phyloP scores from a whole-genome alignment of 1,140 invertebrate species.

The Zeugodacus cucurbitae region DNA sequence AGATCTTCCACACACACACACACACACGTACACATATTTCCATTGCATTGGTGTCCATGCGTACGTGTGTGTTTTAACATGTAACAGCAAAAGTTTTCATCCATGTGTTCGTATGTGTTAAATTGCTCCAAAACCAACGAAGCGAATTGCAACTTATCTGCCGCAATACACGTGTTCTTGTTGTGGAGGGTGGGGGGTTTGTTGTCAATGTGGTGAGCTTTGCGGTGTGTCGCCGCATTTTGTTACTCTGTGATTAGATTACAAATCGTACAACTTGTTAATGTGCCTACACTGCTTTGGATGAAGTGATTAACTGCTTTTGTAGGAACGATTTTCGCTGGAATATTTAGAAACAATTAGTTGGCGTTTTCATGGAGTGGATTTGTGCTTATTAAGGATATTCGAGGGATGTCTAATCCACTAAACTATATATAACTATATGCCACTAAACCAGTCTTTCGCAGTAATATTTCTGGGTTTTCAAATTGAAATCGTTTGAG shows the following conservation, averaged over 20 bases:
- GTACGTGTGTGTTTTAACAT: not conserved
- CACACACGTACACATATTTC: not conserved
- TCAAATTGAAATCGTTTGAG: no score
- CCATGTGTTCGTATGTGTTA: not conserved
- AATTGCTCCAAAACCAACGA: not conserved
- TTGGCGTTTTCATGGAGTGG: no score
- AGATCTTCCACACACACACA: not conserved
- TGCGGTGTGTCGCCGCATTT: not conserved
- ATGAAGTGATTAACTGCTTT: not conserved
- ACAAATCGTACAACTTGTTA: slow-evolving; percentile 22
- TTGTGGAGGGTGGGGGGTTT: not conserved
- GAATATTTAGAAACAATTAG: not conserved
- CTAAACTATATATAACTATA: no score
- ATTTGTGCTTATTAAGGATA: no score
- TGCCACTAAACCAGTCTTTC: no score
- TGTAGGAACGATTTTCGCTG: not conserved
- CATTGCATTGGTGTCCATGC: not conserved
- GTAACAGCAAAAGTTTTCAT: not conserved
- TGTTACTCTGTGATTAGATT: not conserved
- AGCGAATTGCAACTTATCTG: not conserved
- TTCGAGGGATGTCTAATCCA: no score
- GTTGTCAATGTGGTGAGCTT: not conserved
- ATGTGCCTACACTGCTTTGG: not conserved
- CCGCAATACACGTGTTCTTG: not conserved
- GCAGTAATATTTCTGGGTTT: no score